Evolutionary conservation across 2,888 invertebrate species (phyloP), one percentile per base, ranked within the genome.

Genomic region (Drosophila siamana): DNA sequence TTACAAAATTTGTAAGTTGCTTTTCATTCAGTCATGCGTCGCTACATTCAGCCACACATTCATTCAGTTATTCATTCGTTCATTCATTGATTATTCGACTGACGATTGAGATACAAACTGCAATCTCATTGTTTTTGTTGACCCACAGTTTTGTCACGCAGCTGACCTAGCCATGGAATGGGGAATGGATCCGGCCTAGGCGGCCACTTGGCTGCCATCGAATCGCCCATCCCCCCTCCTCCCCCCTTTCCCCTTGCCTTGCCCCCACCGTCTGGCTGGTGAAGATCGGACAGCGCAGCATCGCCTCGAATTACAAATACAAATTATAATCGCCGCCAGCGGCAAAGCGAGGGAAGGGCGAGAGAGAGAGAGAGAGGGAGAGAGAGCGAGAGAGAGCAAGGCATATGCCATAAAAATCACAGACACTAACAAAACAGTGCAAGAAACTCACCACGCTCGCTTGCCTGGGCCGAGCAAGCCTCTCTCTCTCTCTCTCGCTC

Each of bases 41-140:
- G 40, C 33, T 48, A 33, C n/a, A 59, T 15, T 41, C 11, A 13
- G 9, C 4, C 15, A 38, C 43, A 51, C 55, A 46, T 24, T 50
- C 44, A 57, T 50, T 33, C 48, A 57, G 38, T 51, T 63, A 64
- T 57, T 54, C 62, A 51, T 43, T 47, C 41, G 36, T 28, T 51
- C 55, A 66, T 66, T 77, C 66, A 76, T 77, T 62, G 62, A 75
- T 52, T 56, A 30, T 19, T 19, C 19, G 19, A 19, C 19, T 19
- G 19, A 1, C 46, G 44, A 50, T 47, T 44, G 52, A 51, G 47
- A 50, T 30, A 43, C 66, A 76, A 74, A 74, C 9, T 77, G 80
- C 85, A 62, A 46, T 52, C 74, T 80, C 85, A 81, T 85, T 85
- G 81, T 80, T 80, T 65, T 70, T 73, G 70, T 73, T 84, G 67